Evolutionary conservation across 2,888 invertebrate genomes (phyloP).

Genomic region (Lepidochrysops patricia): DNA sequence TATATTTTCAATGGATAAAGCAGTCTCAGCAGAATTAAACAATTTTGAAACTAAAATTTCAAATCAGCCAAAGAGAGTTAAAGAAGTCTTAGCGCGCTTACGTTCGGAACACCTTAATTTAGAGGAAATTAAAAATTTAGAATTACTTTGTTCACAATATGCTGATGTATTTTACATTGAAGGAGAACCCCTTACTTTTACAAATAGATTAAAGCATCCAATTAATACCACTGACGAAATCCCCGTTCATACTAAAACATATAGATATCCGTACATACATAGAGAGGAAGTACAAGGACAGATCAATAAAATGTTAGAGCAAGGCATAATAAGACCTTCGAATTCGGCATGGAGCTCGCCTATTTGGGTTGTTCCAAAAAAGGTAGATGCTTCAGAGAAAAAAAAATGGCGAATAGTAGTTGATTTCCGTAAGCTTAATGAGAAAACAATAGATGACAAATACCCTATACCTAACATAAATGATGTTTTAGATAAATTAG

Average conservation of each 20-base stretch:
- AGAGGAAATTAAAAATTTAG: slow-evolving; percentile 10
- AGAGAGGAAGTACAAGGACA: slow-evolving; percentile 16
- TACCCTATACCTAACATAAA: slow-evolving; percentile 27
- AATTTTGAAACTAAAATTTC: slow-evolving; percentile 4
- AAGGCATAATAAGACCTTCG: slow-evolving; percentile 20
- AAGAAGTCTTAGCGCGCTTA: neutral
- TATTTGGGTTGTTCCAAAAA: slow-evolving; percentile 28
- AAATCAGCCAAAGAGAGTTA: slow-evolving; percentile 9
- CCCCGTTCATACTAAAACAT: slow-evolving; percentile 15
- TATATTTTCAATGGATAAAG: slow-evolving; percentile 13
- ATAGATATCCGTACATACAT: slow-evolving; percentile 17
- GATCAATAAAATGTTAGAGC: slow-evolving; percentile 15
- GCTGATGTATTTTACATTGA: slow-evolving; percentile 18
- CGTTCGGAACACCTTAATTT: slow-evolving; percentile 6
- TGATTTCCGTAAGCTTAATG: slow-evolving; percentile 27
- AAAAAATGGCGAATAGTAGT: slow-evolving; percentile 26
- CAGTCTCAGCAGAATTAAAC: neutral
- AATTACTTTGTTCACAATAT: slow-evolving; percentile 11
- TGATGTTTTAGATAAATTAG: slow-evolving; percentile 26
- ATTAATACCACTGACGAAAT: slow-evolving; percentile 16
- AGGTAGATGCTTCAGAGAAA: slow-evolving; percentile 24
- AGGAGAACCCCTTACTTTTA: slow-evolving; percentile 15
- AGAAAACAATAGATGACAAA: slow-evolving; percentile 24
- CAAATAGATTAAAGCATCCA: slow-evolving; percentile 12
- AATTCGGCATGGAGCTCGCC: slow-evolving; percentile 27